Evolutionary conservation across 2,888 invertebrate genomes (phyloP), one percentile per base, ranked within the genome.

Genomic region (Andrena dorsata): DNA sequence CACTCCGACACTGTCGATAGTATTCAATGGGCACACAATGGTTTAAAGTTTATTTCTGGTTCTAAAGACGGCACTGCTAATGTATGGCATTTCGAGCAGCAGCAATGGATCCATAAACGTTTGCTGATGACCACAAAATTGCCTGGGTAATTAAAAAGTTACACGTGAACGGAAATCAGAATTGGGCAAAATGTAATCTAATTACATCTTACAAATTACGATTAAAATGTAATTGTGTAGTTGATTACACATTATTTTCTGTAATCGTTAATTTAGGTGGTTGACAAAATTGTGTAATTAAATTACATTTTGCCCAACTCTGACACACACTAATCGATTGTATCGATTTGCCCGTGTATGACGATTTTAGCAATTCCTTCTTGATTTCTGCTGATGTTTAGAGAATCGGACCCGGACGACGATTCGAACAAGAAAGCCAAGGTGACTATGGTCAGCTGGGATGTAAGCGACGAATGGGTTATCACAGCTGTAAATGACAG

Each of bases 391-490:
- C 26, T n/a, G 47, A 73, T 65, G 73, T 35, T 92, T 65, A 95
- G 95, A 28, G 93, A 93, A 77, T 87, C 89, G n/a, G 91, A 91
- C 60, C 90, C 92, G 0, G 93, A 93, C 1, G 93, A 93, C 16
- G 96, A 96, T 70, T 95, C 95, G 66, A 94, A 94, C 58, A 96
- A 95, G 90, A 96, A 96, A 90, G 93, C 96, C 10, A 96, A 97
- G 94, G 98, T 99, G 16, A 98, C 98, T 0, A 99, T 99, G 98
- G 98, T 99, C 6, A 97, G 97, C 80, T 99, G 99, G 99, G 98
- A 97, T 93, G 95, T 96, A 81, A 97, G 98, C 80, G 99, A 99
- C 94, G 95, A 96, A 58, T 97, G 96, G 94, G 97, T 98, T 35
- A 96, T 99, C 69, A 99, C 99, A 0, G 98, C 99, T 0, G 98